phyloP scores from a whole-genome alignment of 2,113 vertebrate genomes.

The Dinomys branickii region DNA sequence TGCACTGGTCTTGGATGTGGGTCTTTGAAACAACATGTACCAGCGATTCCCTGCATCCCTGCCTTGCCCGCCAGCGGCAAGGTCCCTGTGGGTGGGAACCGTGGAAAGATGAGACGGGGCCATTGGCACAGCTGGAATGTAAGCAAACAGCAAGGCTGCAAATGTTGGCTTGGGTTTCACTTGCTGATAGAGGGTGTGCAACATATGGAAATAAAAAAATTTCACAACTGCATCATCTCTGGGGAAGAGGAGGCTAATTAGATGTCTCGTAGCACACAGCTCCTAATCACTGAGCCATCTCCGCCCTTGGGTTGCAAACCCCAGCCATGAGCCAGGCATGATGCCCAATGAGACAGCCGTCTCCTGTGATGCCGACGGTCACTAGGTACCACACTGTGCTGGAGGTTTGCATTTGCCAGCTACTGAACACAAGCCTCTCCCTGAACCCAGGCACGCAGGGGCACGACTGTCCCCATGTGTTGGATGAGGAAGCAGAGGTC shows the following conservation, averaged over 20 bases:
- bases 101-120: not conserved
- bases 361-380: not conserved
- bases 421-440: not conserved
- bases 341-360: not conserved
- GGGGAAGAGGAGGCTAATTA: constrained; percentile 26
- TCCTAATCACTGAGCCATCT: not conserved
- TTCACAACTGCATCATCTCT: constrained; percentile 41
- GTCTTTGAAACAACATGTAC: constrained; percentile 27
- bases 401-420: not conserved
- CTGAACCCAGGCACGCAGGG: not conserved
- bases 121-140: not conserved
- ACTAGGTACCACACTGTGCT: not conserved
- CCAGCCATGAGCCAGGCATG: constrained; percentile 29
- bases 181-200: constrained; percentile 33
- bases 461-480: not conserved
- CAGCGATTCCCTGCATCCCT: not conserved
- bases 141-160: constrained; percentile 33
- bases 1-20: not conserved
- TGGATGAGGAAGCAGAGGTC: not conserved
- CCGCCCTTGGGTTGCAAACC: not conserved
- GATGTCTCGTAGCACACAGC: constrained; percentile 27
- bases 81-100: constrained; percentile 33
- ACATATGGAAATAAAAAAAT: constrained; percentile 70
- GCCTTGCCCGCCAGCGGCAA: not conserved
- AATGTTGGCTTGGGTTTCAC: not conserved